Conservation (phyloP, 2,797 vertebrate species). For the Bovichtus diacanthus region DNA sequence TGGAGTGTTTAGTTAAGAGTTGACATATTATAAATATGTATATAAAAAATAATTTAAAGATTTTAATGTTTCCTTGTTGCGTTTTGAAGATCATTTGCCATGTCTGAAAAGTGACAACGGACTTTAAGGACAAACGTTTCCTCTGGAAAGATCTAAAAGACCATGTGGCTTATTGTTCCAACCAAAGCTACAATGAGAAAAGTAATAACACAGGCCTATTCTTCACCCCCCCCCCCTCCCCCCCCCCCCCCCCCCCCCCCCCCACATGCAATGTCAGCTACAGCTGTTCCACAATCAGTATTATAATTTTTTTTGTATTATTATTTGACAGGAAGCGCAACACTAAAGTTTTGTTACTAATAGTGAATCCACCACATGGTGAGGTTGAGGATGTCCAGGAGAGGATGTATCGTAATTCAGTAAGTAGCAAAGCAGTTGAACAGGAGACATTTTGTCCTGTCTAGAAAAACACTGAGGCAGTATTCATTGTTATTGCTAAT, state of each 20-base stretch:
- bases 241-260: no score
- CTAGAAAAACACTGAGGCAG: no score
- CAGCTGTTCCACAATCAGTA: constrained; percentile 39
- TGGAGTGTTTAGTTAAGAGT: neutral
- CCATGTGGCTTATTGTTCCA: constrained; percentile 34
- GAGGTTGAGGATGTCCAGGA: neutral
- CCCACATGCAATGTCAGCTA: constrained; percentile 30
- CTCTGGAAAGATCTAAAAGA: constrained; percentile 26
- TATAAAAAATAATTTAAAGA: no score
- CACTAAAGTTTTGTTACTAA: neutral
- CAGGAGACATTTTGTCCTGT: neutral
- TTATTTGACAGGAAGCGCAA: constrained; percentile 24
- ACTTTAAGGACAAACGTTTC: neutral
- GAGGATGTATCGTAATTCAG: neutral
- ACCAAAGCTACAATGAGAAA: constrained; percentile 25
- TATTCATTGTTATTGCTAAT: constrained; percentile 8
- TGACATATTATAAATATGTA: no score
- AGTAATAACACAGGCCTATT: constrained; percentile 7
- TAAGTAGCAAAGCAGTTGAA: constrained; percentile 4
- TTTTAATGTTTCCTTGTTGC: no score
- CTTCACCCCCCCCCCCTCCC: constrained; percentile 14
- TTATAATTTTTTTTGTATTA: constrained; percentile 8
- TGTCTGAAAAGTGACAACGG: constrained; percentile 1
- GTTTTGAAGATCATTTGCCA: constrained; percentile 10
- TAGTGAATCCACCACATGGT: neutral